Evolutionary conservation across 2,888 invertebrate species (phyloP), one percentile per base, ranked within the genome.

Genomic region (Reticulitermes lucifugus): DNA sequence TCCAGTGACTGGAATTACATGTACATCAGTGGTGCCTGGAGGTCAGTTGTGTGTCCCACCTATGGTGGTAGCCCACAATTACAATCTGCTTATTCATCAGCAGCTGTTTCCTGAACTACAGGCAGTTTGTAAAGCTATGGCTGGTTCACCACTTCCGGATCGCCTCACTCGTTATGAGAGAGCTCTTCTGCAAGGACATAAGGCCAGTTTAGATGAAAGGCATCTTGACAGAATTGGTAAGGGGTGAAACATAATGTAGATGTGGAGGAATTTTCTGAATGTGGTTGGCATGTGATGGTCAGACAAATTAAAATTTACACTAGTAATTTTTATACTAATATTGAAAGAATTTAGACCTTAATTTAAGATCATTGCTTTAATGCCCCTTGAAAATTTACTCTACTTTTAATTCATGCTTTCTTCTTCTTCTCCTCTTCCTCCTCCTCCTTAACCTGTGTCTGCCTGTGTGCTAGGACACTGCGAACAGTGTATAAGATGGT

Each of bases 31-130:
- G 12, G 75, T 60, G 14, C 70, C 82, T 43, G 84, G 80, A 12
- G 81, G 83, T n/a, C 86, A 84, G 4, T 75, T 85, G 5, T 18
- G 73, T 12, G 92, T 89, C 92, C 92, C 87, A 3, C 92, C 77
- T 89, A 90, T 92, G 4, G 92, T 93, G 83, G 93, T 93, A 83
- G 93, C 93, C 51, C 96, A 95, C 79, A 96, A 96, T 91, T 94
- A 94, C 90, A 97, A 97, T 92, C 92, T 95, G 89, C 93, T 96
- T 90, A 91, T 97, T 46, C 95, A 95, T 90, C 93, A 94, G 87
- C 95, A 96, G 91, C 92, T 96, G 87, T 94, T 96, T 90, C 95
- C 95, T 22, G 94, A 94, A 88, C 91, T 92, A 89, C 55, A 90
- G 89, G 88, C 90, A 89, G 41, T 87, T 87, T 1, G 84, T 22